Evolutionary conservation across 1,140 invertebrate species (phyloP), one percentile per base, ranked within the genome.

Genomic region (Sweltsa coloradensis): DNA sequence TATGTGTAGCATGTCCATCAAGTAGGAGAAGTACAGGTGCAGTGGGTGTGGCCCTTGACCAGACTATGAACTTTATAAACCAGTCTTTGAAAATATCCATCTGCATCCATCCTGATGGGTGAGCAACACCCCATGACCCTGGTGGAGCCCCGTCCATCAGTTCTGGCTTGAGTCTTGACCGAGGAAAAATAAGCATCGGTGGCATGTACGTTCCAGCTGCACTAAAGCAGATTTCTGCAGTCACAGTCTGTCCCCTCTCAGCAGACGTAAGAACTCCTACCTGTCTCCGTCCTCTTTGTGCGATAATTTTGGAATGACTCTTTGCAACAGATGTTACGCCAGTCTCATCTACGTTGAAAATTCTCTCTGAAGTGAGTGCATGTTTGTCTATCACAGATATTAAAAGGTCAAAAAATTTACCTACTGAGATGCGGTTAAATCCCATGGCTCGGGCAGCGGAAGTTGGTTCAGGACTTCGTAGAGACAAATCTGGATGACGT

Each of bases 1-100:
- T 63, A 48, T 66, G 60, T 7, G 54, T 60, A 14, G 45, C 51
- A 53, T 68, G 60, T 5, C 62, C 64, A 60, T 67, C 60, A 29
- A 65, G 51, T 24, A 67, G 34, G 6, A 67, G 51, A 7, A 68
- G 29, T 39, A 63, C 57, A 25, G 56, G 57, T 9, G 54, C 43
- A 9, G 59, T 55, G 27, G 34, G 22, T 18, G 51, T 36, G 21
- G 56, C 46, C 37, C 54, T 54, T 2, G 44, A 41, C 16, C 42
- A 27, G 21, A 47, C 27, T 7, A 61, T 47, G 45, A 67, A 67
- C 41, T 59, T 53, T 44, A 57, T 52, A 14, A 68, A 53, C 60
- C 61, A 68, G 45, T 55, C 50, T 4, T 49, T 52, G 51, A 67
- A 67, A 14, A 62, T 41, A 16, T 18, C 5, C 14, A 51, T 44